Evolutionary conservation across 2,113 vertebrate species (phyloP), one percentile per base, ranked within the genome.

Genomic region (Acinonyx jubatus): DNA sequence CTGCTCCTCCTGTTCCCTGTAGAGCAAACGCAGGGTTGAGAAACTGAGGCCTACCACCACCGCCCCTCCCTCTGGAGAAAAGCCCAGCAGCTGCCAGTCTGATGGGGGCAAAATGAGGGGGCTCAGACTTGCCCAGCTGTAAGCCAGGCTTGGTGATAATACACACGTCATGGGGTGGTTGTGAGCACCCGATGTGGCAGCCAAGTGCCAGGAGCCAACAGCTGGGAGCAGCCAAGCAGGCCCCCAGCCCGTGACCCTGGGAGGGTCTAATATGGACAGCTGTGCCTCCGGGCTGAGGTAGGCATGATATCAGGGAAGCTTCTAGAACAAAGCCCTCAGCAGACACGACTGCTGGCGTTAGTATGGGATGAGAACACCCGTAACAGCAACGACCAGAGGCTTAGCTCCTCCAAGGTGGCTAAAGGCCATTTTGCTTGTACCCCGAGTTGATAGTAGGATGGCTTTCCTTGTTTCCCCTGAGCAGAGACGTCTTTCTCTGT

Each of bases 291-390:
- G 48, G 4, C 81, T 29, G 14, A 57, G 25, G 4, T 16, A 3
- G 65, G 82, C 78, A 41, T 18, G 27, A 74, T 0, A 5, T 13
- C 82, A 52, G 18, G 41, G 8, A 14, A 55, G 73, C 14, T 7
- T 21, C 66, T 57, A 50, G 18, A 86, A 27, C 23, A 41, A n/a
- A n/a, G n/a, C 9, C 25, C 21, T 92, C 21, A 1, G 38, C 63
- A 45, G 3, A 31, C 4, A 5, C 3, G 38, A 25, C 76, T 4
- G 3, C 69, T 50, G 33, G 15, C 7, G 0, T 19, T 8, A 5
- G 6, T 21, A 12, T 21, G 7, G 36, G 66, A 31, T 18, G 38
- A 27, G 74, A 12, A 1, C 13, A 15, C 33, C 10, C 0, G 0
- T 7, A 14, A 11, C 33, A 68, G 50, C 50, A 27, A 16, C 48